phyloP scores from a whole-genome alignment of 2,113 vertebrate species.

The Pseudopodoces humilis region DNA sequence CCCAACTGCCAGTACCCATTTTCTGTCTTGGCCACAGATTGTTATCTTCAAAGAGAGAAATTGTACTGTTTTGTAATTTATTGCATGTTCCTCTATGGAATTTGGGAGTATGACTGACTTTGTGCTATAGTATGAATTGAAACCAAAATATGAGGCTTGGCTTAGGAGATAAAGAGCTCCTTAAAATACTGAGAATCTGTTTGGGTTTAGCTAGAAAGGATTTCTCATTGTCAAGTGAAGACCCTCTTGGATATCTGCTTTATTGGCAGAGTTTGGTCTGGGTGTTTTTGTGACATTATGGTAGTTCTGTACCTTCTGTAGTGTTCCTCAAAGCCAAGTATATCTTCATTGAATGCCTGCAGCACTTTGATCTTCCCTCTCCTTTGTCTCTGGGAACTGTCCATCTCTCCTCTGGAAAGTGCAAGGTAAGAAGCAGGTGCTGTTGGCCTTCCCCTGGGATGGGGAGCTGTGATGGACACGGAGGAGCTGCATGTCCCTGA shows the following conservation, averaged over 20 bases:
- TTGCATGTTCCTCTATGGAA: background rate
- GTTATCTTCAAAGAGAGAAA: background rate
- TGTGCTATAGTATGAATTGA: background rate
- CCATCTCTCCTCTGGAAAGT: background rate
- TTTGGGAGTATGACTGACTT: background rate
- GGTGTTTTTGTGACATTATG: background rate
- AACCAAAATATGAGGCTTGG: background rate
- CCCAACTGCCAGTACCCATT: background rate
- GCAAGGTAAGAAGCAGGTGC: background rate
- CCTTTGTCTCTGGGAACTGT: background rate
- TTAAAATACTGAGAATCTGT: background rate
- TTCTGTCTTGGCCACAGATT: background rate
- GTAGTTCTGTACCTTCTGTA: background rate
- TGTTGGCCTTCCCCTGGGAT: background rate
- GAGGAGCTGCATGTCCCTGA: background rate
- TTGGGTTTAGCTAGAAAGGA: background rate
- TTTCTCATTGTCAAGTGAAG: background rate
- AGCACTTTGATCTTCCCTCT: background rate
- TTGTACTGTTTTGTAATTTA: background rate
- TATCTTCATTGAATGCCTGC: background rate
- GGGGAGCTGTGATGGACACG: fast-evolving
- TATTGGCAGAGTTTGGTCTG: background rate
- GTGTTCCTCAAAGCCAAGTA: background rate
- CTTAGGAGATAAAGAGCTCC: background rate
- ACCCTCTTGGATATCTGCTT: background rate